Evolutionary conservation across 2,888 invertebrate species (phyloP).

Genomic region (Acronicta leporina): DNA sequence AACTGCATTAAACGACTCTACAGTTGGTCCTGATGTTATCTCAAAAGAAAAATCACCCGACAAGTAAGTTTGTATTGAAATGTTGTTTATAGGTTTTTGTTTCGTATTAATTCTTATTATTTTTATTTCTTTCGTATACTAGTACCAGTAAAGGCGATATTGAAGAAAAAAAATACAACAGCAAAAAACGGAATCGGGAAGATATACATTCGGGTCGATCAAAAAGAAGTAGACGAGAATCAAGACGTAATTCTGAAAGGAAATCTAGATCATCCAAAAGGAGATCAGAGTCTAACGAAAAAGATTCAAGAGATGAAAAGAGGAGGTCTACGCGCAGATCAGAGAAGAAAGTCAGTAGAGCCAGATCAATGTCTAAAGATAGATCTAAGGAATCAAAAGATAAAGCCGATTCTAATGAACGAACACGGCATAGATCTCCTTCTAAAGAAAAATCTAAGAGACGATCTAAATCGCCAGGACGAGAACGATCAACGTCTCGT

Average conservation of each 20-base stretch:
- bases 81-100: not conserved
- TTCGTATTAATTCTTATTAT: not conserved
- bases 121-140: constrained; percentile 14
- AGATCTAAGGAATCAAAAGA: constrained; percentile 74
- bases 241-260: constrained; percentile 74
- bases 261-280: constrained; percentile 76
- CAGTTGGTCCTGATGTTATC: constrained; percentile 70
- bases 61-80: constrained; percentile 57
- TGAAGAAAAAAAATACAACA: constrained; percentile 44
- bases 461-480: constrained; percentile 69
- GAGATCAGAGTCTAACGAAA: constrained; percentile 73
- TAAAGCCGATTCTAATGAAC: constrained; percentile 70
- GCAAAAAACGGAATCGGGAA: constrained; percentile 67
- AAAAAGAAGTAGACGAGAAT: constrained; percentile 73
- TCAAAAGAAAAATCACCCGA: constrained; percentile 57
- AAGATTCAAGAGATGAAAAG: constrained; percentile 62
- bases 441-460: constrained; percentile 72
- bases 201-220: constrained; percentile 63
- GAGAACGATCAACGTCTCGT: constrained; percentile 64
- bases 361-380: constrained; percentile 72
- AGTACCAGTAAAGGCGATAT: constrained; percentile 54
- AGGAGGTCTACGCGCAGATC: constrained; percentile 72
- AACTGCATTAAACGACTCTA: constrained; percentile 89
- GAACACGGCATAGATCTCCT: constrained; percentile 69
- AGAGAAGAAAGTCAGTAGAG: constrained; percentile 67